These are phyloP conservation scores for Phania funesta DNA, from an alignment of 2,888 invertebrate genomes.

Conservation along the genomic window DNA sequence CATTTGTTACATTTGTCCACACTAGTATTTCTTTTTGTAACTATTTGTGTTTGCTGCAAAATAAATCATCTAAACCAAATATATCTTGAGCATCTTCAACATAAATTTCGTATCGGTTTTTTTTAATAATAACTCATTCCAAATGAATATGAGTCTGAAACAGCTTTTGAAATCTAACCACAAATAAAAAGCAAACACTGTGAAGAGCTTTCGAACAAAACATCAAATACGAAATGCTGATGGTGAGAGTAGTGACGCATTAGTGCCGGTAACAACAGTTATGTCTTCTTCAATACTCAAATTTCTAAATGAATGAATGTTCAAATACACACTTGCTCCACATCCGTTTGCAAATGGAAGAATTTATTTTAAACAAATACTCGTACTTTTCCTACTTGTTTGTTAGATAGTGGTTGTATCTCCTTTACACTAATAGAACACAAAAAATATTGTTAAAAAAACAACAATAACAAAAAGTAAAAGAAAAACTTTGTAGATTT, in stretches of 20 bases:
- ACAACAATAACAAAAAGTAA: too few relatives aligned
- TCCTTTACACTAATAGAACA: constrained; percentile 20
- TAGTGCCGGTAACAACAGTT: constrained; percentile 48
- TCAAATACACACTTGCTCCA: not conserved
- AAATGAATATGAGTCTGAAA: constrained; percentile 22
- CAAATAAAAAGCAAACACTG: constrained; percentile 2
- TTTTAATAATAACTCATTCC: constrained; percentile 37
- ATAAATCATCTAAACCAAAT: constrained; percentile 36
- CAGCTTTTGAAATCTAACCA: constrained; percentile 26
- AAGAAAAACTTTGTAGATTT: not conserved
- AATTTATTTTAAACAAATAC: constrained; percentile 32
- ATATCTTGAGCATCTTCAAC: constrained; percentile 32
- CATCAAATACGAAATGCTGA: not conserved
- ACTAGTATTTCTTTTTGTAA: not conserved
- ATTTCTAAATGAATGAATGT: constrained; percentile 25
- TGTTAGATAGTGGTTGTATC: not conserved
- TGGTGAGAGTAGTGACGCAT: not conserved
- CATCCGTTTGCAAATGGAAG: not conserved
- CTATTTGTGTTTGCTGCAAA: not conserved
- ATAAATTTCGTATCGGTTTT: constrained; percentile 43
- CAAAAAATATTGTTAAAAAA: constrained; percentile 25
- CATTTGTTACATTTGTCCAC: not conserved
- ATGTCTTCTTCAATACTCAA: constrained; percentile 37
- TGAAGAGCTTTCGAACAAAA: constrained; percentile 11
- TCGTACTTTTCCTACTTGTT: constrained; percentile 1